These are phyloP conservation scores for Fukomys damarensis DNA, from an alignment of 2,113 vertebrate species.

Conservation along the genomic window DNA sequence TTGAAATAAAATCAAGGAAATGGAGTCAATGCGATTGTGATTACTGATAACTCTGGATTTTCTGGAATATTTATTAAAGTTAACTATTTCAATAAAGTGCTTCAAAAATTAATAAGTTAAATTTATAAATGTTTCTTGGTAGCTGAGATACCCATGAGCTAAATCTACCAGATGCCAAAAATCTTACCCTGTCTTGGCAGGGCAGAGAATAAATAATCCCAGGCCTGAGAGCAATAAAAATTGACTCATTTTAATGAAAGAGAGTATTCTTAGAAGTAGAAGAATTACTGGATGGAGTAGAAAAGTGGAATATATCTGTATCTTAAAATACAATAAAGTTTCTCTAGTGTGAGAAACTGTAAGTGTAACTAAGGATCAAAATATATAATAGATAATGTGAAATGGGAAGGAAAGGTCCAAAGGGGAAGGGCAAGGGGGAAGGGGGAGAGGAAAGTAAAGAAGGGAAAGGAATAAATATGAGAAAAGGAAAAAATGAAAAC, in stretches of 20 bases:
- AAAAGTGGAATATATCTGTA: neutral
- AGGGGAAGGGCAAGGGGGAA: too few relatives aligned
- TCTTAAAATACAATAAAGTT: neutral
- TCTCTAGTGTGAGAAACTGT: too few relatives aligned
- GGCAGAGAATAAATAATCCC: neutral
- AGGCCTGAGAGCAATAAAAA: neutral
- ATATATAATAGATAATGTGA: too few relatives aligned
- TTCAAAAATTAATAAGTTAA: neutral
- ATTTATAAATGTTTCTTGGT: neutral
- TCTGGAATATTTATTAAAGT: neutral
- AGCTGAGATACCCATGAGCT: neutral
- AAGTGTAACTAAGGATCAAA: too few relatives aligned
- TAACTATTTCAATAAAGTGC: neutral
- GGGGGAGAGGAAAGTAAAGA: too few relatives aligned
- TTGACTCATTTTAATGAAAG: neutral
- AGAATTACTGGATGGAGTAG: neutral
- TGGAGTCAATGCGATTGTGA: neutral
- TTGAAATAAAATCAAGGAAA: neutral
- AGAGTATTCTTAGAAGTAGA: neutral
- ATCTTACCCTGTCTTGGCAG: neutral
- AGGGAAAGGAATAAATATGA: too few relatives aligned
- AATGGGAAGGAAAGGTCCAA: too few relatives aligned
- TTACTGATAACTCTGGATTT: neutral
- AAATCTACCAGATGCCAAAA: neutral
- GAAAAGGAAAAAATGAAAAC: too few relatives aligned